Base-by-base conservation (phyloP, 2,113 vertebrate species). In the Colius striatus region DNA sequence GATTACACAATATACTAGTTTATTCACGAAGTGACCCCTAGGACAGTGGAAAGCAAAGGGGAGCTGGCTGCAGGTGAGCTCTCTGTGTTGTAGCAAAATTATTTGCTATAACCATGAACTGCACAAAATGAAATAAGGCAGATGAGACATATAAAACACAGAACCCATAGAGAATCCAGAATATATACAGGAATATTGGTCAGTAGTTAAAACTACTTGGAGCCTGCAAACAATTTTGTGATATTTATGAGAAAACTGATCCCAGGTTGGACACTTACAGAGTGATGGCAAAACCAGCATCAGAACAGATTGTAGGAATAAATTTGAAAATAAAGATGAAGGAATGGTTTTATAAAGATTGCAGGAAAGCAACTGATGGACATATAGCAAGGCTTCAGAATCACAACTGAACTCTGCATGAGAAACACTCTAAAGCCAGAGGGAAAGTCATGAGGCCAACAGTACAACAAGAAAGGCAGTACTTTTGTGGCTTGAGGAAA, bases 81-180 rank as follows among this genome's bases (percentile, higher is more conserved):
- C 16, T 34, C 58, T 61, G 9, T 75, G 14, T 5, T 57, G 27
- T 16, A 54, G 36, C 27, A 80, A 63, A 82, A 38, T 23, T 0
- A 58, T 58, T 79, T 70, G 12, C 67, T 79, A 16, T 29, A 70
- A 58, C 26, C 9, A 67, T 32, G 87, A 79, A 32, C 13, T 36
- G 58, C 75, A 23, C n/a, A 74, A 88, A 86, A 62, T 51, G n/a
- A 74, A 92, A 86, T 47, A 73, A 83, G 83, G 36, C 27, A 76
- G 26, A 54, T 10, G 22, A 92, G 50, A 54, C 2, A 66, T n/a
- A 57, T 19, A 74, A 18, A 70, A 45, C 1, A 15, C 3, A 47
- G 43, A 57, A 36, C 48, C 60, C 74, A 58, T 60, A 16, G 12
- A 47, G 45, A 77, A 89, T 51, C 7, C 55, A 65, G 41, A 63